Conservation (phyloP, 2,888 invertebrate species). For the Megastigmus dorsalis region DNA sequence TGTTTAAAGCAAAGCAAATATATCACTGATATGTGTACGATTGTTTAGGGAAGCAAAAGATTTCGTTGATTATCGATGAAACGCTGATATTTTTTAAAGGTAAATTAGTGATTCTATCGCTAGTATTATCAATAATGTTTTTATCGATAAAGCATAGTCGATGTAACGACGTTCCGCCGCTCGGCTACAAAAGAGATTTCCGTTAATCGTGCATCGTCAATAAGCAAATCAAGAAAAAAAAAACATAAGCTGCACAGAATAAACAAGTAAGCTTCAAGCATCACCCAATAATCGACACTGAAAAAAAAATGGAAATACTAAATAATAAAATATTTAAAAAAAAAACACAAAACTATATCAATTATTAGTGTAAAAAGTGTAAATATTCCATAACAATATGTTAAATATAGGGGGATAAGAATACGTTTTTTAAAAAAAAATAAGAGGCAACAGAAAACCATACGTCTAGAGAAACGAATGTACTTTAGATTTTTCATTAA, state of each 20-base stretch:
- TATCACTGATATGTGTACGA: too few species aligned
- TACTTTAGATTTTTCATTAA: constrained; percentile 47
- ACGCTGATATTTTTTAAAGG: too few species aligned
- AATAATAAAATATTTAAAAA: background rate
- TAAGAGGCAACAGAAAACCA: background rate
- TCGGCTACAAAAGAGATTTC: too few species aligned
- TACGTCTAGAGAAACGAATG: constrained; percentile 4
- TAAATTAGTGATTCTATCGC: too few species aligned
- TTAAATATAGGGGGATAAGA: constrained; percentile 17
- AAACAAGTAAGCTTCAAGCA: constrained; percentile 15
- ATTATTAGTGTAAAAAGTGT: constrained; percentile 55
- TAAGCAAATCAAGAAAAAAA: background rate
- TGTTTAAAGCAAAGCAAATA: background rate
- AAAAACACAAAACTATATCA: constrained; percentile 37
- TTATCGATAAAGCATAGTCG: too few species aligned
- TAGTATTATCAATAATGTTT: too few species aligned
- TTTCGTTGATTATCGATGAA: too few species aligned
- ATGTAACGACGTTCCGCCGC: too few species aligned
- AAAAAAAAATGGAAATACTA: constrained; percentile 16
- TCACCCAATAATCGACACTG: constrained; percentile 24
- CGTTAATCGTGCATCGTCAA: too few species aligned
- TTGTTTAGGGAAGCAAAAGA: too few species aligned
- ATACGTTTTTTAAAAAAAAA: constrained; percentile 21
- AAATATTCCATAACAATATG: constrained; percentile 44
- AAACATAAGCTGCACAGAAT: background rate